Percentiles rank a stretch among this genome's conserved stretches.
These are phyloP conservation scores for Gryllus longicercus DNA, from an alignment of 2,888 invertebrate species.

Conservation along the genomic window DNA sequence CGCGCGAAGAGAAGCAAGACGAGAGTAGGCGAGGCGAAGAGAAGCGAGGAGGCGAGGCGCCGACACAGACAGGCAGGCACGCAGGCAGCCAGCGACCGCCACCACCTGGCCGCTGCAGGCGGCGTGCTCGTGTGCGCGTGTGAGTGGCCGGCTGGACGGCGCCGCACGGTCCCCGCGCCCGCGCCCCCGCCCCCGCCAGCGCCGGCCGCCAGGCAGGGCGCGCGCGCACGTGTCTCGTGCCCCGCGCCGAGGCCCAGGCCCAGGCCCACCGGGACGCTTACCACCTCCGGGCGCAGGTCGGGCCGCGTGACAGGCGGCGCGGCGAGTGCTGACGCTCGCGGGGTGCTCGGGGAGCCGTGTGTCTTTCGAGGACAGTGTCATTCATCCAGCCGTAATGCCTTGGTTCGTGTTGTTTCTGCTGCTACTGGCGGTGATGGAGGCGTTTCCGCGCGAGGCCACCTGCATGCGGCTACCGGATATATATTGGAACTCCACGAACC, in stretches of 20 bases:
- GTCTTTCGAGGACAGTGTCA: slow-evolving; percentile 22
- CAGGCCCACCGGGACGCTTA: too few relatives aligned
- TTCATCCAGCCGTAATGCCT: slow-evolving; percentile 44
- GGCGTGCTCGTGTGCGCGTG: background rate
- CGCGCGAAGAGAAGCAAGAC: background rate
- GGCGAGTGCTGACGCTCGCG: background rate
- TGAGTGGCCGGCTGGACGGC: too few relatives aligned
- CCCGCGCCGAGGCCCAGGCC: too few relatives aligned
- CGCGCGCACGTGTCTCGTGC: background rate
- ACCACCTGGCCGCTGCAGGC: background rate
- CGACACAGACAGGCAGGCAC: background rate
- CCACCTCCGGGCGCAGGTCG: background rate
- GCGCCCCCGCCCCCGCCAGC: too few relatives aligned
- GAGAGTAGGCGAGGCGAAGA: background rate
- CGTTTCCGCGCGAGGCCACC: slow-evolving; percentile 52
- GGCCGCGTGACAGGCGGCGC: background rate
- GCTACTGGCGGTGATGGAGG: slow-evolving; percentile 53
- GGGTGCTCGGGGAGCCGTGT: background rate
- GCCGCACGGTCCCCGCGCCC: too few relatives aligned
- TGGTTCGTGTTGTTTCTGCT: slow-evolving; percentile 54
- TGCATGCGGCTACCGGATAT: slow-evolving; percentile 53
- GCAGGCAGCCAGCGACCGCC: background rate
- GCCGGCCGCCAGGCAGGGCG: background rate
- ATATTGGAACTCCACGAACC: slow-evolving; percentile 56
- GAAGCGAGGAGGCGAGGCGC: background rate